A percentile compares a stretch with the other conserved stretches of the same genome.
phyloP scores from a whole-genome alignment of 1,140 invertebrate species.

The Penaeus indicus region DNA sequence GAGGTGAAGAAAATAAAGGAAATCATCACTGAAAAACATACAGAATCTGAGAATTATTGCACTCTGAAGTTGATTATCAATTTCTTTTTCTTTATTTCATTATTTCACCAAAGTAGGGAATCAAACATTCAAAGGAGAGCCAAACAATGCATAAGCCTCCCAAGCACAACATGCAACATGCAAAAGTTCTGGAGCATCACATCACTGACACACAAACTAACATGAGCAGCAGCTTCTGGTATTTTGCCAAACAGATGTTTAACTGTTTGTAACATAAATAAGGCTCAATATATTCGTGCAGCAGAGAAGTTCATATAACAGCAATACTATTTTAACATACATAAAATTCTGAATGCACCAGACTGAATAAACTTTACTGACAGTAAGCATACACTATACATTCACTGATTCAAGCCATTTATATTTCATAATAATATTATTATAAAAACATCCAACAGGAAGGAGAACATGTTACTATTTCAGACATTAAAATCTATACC shows the following conservation, averaged over 20 bases:
- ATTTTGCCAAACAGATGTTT: constrained; percentile 39
- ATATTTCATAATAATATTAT: constrained; percentile 1
- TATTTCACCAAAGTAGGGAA: neutral
- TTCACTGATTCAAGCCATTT: constrained; percentile 13
- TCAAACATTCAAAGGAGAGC: neutral
- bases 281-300: constrained; percentile 42
- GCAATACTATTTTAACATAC: constrained; percentile 21
- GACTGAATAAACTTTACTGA: constrained; percentile 27
- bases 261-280: constrained; percentile 35
- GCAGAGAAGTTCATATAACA: constrained; percentile 46
- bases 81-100: neutral
- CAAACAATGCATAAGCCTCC: constrained; percentile 32
- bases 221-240: constrained; percentile 41
- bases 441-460: constrained; percentile 6
- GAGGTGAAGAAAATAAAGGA: constrained; percentile 3
- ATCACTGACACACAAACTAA: constrained; percentile 24
- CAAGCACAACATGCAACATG: constrained; percentile 47
- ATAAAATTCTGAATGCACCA: constrained; percentile 32
- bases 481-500: too few relatives aligned
- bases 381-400: constrained; percentile 32
- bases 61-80: too few relatives aligned
- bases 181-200: neutral
- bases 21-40: neutral
- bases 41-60: neutral
- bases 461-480: constrained; percentile 28